Conservation (phyloP, 2,113 vertebrate species). For the Semnornis frantzii region DNA sequence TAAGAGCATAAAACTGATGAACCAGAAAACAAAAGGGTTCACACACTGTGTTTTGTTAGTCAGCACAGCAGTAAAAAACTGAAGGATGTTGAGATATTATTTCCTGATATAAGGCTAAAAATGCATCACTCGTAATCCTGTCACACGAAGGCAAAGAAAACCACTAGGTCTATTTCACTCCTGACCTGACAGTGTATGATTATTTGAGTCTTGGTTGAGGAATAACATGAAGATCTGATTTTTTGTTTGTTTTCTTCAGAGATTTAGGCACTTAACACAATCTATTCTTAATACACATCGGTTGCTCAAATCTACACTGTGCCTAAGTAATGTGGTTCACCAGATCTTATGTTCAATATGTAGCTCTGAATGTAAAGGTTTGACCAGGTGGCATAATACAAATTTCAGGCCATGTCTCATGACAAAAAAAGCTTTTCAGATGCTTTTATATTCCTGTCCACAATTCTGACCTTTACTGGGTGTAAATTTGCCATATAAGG, state of each 20-base stretch:
- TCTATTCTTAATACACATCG: background rate
- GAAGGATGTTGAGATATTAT: background rate
- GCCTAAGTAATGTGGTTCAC: background rate
- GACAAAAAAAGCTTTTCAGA: background rate
- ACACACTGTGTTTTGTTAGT: background rate
- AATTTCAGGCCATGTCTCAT: background rate
- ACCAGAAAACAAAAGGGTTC: conserved; percentile 14
- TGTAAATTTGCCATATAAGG: background rate
- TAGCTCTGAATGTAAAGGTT: background rate
- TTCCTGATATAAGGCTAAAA: background rate
- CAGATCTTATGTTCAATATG: background rate
- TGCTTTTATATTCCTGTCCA: background rate
- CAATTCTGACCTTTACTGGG: background rate
- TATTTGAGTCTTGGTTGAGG: background rate
- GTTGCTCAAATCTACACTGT: background rate
- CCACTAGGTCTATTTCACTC: background rate
- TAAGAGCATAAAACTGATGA: conserved; percentile 28
- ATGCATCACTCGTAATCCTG: background rate
- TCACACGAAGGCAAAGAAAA: background rate
- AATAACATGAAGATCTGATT: background rate
- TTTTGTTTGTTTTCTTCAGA: background rate
- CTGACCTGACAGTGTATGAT: background rate
- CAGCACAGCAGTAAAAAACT: background rate
- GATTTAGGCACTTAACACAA: background rate
- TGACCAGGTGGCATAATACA: background rate